Base-by-base conservation (phyloP, 2,113 vertebrate genomes). In the Ellobius talpinus region DNA sequence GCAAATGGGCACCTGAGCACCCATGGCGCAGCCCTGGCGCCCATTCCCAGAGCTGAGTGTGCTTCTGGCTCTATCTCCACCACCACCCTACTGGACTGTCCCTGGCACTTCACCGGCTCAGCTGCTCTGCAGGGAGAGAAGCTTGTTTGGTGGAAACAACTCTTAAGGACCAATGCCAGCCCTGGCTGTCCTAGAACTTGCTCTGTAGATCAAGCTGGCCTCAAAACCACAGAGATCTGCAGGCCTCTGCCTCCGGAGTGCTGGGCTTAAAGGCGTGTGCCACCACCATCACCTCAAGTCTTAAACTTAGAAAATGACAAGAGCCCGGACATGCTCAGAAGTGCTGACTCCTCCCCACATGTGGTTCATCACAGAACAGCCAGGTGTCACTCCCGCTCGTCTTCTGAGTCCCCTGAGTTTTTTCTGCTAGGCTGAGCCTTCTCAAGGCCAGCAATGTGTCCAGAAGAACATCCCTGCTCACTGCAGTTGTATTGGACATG, bases 311-410 rank as follows among this genome's bases (percentile, higher is more conserved):
- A 36, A 52, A 36, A 19, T 50, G 31, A 55, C 52, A 45, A 31
- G 81, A 74, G 39, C 72, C 24, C 5, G 1, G 72, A 24, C 23
- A 42, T 74, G 72, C 72, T 74, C 63, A 29, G 24, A 9, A 74
- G 65, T 1, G 2, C 16, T 19, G 58, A 24, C 24, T 31, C 0
- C 19, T 13, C 31, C 50, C 50, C 5, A 33, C 39, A 0, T 0
- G 16, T 31, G 89, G 85, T 21, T 47, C 21, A 17, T 23, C 9
- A 5, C 4, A 26, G 9, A 13, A 29, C 16, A 61, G 29, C 33
- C 13, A 42, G 77, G 61, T 42, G 78, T 31, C 42, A n/a, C 77
- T 26, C 55, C 45, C 68, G 24, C 39, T 2, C 5, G 47, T 66
- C 61, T 70, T 50, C 42, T 9, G 13, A 36, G 36, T 3, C 39